Base-by-base conservation (phyloP, 64 coral and sea anemone genomes). In the Montipora capricornis region DNA sequence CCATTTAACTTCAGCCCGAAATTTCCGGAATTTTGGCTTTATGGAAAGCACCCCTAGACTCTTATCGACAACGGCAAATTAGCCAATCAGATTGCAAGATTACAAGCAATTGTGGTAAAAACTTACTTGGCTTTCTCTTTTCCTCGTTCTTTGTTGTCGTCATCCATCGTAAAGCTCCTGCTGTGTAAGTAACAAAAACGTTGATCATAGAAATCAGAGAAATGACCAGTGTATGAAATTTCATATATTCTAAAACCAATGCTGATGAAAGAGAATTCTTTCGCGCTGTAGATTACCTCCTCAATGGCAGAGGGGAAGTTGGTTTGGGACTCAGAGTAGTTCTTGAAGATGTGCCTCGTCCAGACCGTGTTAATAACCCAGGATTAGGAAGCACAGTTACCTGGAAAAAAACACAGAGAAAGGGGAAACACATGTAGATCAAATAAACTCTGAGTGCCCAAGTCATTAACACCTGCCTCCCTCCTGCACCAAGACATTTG, bases 231-330 rank as follows among this genome's bases (percentile, higher is more conserved):
- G 6, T 60, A 13, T 55, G 52, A 55, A 55, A 10, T 55, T 10
- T 5, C 13, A 16, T 64, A 12, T 64, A 12, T 20, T 71, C 68
- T 20, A 20, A 70, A 11, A 70, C 71, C 46, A 50, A 0, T 37
- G 37, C 37, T 37, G 37, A 37, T 37, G 37, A 37, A 37, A 37
- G 37, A 37, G 37, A 37, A 37, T 37, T 37, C 37, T 37, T 37
- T 37, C 37, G 37, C 37, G 37, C 37, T 37, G 37, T 37, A 8
- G 44, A 16, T 80, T 93, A 93, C 91, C 75, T 93, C 86, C 91
- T 77, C 55, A 87, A 93, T 79, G 91, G 82, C 14, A 93, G 68
- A 53, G 91, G 91, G 47, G 91, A 93, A 10, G 82, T 87, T 49
- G 91, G 83, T 51, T 66, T 93, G 19, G 47, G 29, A 24, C 68